Base-by-base conservation (phyloP, 2,113 vertebrate species). In the Coptodon rendalli region DNA sequence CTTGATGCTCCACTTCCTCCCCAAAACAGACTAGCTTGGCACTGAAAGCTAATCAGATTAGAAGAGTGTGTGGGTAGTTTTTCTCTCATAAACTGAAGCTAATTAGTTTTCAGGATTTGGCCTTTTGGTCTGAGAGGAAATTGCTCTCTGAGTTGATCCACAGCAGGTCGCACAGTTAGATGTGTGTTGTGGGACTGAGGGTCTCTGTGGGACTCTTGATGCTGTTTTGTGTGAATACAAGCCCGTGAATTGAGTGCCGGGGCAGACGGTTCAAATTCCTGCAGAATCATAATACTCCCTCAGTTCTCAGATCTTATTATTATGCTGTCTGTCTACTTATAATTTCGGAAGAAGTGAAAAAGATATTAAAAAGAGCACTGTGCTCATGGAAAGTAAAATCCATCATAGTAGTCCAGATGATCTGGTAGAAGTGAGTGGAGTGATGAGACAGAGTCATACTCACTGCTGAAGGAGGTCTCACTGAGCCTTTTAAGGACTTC, bases 181-280 rank as follows among this genome's bases (percentile, higher is more conserved):
- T 84, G 66, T 89, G 88, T 96, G 94, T 94, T 86, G 83, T 86
- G 80, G 89, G 90, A 93, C 89, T 94, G 91, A 89, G 86, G 79
- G 80, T 85, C 92, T 94, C 91, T 93, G 91, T 88, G 91, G 76
- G 82, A 22, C 89, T 76, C 48, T 90, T 57, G 83, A 66, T 88
- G 80, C 87, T 78, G 91, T 80, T 92, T 90, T 82, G 63, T 85
- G 88, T 90, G 86, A 90, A 86, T 87, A 85, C 92, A 90, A 76
- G 78, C 82, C 82, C 40, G 86, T 63, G 78, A 84, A 89, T 81
- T 89, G 89, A 85, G 54, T 48, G 54, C 43, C 52, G 31, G 40
- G 9, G 38, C 22, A 78, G 22, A 90, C 43, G 38, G 91, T 88
- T 91, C 79, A 93, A 89, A 93, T 93, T 95, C 90, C 90, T 89